phyloP scores from a whole-genome alignment of 2,113 vertebrate genomes.

The Oncorhynchus tshawytscha region DNA sequence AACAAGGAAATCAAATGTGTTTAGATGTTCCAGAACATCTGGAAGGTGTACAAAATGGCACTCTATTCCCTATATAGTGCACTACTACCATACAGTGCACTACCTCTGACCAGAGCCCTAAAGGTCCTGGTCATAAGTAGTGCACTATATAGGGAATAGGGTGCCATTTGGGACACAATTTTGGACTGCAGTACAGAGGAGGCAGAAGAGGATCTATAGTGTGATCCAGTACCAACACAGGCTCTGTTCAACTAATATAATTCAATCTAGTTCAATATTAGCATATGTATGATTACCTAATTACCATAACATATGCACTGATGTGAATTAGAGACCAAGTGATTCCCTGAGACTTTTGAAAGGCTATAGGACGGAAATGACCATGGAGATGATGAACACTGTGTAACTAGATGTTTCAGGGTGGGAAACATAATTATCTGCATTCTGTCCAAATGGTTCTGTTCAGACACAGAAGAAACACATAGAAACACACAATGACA shows the following conservation, averaged over 20 bases:
- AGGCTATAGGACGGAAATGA: not conserved
- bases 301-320: not conserved
- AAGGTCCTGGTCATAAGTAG: too few species aligned
- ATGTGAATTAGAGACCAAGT: not conserved
- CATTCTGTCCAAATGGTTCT: slow-evolving; percentile 89
- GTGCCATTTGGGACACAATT: not conserved
- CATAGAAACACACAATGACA: slow-evolving; percentile 49
- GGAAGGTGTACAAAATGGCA: too few species aligned
- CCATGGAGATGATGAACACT: not conserved
- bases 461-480: slow-evolving; percentile 67
- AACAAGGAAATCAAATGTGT: not conserved
- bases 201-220: not conserved
- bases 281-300: slow-evolving; percentile 6
- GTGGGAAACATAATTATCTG: slow-evolving; percentile 78
- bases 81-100: too few species aligned
- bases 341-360: slow-evolving; percentile 6
- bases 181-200: not conserved
- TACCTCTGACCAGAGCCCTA: too few species aligned
- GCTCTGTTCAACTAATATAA: not conserved
- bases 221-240: not conserved
- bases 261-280: slow-evolving; percentile 9
- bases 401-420: slow-evolving; percentile 6
- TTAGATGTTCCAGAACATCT: not conserved
- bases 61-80: too few species aligned
- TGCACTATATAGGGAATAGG: too few species aligned